phyloP scores from a whole-genome alignment of 1,140 invertebrate genomes.

The Lepidotrigona ventralis region DNA sequence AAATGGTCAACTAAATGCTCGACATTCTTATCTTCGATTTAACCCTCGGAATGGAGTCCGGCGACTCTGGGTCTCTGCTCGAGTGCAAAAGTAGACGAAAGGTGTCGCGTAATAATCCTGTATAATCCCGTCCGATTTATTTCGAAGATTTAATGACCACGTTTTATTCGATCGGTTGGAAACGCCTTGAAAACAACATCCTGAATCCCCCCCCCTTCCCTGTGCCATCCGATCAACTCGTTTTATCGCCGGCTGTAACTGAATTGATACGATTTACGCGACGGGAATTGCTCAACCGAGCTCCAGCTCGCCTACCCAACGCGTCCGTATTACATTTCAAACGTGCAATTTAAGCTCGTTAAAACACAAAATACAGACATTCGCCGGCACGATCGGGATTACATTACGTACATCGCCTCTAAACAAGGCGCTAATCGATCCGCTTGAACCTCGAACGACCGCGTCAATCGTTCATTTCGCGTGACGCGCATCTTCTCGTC shows the following conservation, averaged over 20 bases:
- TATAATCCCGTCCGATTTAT: neutral
- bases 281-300: constrained; percentile 8
- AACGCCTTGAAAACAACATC: neutral
- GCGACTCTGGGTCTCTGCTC: neutral
- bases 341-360: constrained; percentile 34
- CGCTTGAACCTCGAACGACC: constrained; percentile 13
- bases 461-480: constrained; percentile 27
- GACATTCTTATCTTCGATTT: constrained; percentile 33
- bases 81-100: neutral
- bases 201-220: no score
- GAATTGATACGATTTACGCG: constrained; percentile 17
- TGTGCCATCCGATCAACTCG: no score
- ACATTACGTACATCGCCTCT: constrained; percentile 23
- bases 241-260: neutral
- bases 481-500: constrained; percentile 3
- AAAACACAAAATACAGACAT: constrained; percentile 12
- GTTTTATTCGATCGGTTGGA: neutral
- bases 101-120: neutral
- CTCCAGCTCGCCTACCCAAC: neutral
- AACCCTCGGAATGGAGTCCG: neutral
- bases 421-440: constrained; percentile 13
- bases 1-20: constrained; percentile 38
- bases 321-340: constrained; percentile 14
- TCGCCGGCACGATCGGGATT: constrained; percentile 9
- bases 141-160: neutral